A percentile compares a stretch with the other conserved stretches of the same genome.
Evolutionary conservation across 2,888 invertebrate genomes (phyloP).

Genomic region (Allophyes oxyacanthae): DNA sequence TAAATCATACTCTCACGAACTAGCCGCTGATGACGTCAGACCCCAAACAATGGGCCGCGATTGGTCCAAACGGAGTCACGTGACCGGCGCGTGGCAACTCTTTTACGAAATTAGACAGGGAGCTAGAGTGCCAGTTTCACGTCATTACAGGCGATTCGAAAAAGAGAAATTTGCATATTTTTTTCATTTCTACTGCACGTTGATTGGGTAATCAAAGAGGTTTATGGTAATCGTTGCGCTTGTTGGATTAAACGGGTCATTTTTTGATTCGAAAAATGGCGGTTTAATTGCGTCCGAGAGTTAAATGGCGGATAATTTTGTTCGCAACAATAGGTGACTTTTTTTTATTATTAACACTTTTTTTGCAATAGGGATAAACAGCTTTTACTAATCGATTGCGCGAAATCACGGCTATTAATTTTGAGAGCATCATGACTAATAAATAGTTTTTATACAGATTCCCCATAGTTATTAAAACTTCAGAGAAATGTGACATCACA

Average conservation of each 20-base stretch:
- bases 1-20: constrained; percentile 58
- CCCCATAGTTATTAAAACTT: too few species aligned
- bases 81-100: constrained; percentile 56
- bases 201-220: constrained; percentile 52
- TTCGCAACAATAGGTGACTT: constrained; percentile 10
- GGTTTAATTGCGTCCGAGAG: constrained; percentile 38
- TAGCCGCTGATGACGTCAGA: constrained; percentile 53
- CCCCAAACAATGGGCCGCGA: constrained; percentile 42
- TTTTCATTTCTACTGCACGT: constrained; percentile 43
- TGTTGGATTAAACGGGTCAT: constrained; percentile 43
- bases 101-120: constrained; percentile 53
- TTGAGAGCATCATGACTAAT: too few species aligned
- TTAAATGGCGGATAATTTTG: constrained; percentile 35
- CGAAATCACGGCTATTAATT: too few species aligned
- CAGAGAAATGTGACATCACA: too few species aligned
- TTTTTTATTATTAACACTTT: constrained; percentile 18
- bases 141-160: constrained; percentile 50
- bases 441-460: too few species aligned
- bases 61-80: constrained; percentile 57
- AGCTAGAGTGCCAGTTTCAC: constrained; percentile 34
- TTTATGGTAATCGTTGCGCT: constrained; percentile 49
- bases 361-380: too few species aligned
- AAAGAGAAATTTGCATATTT: constrained; percentile 52
- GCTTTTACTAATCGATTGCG: too few species aligned
- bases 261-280: constrained; percentile 44